Conservation (phyloP, 2,888 invertebrate species). For the Cyclophora punctaria region DNA sequence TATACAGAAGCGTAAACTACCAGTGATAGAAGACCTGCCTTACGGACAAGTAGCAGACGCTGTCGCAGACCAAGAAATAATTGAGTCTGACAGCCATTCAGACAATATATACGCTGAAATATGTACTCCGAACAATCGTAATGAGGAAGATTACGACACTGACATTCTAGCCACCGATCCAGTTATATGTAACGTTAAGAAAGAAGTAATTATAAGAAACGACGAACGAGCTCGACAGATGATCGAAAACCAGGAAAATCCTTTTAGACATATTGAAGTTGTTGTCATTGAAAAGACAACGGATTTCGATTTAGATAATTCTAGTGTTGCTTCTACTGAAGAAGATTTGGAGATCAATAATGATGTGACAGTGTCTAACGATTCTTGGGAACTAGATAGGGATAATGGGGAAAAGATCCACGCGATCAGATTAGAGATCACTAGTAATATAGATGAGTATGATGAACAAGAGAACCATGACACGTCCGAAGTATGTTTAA, state of each 20-base stretch:
- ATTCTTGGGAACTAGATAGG: slow-evolving; percentile 66
- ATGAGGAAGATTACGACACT: slow-evolving; percentile 64
- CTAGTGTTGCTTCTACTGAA: slow-evolving; percentile 61
- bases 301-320: slow-evolving; percentile 64
- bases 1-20: slow-evolving; percentile 69
- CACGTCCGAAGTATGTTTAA: slow-evolving; percentile 48
- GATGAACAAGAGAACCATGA: slow-evolving; percentile 47
- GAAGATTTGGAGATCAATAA: slow-evolving; percentile 60
- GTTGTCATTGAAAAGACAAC: slow-evolving; percentile 71
- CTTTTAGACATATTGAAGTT: slow-evolving; percentile 70
- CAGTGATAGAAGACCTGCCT: slow-evolving; percentile 79
- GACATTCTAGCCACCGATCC: slow-evolving; percentile 65
- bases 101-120: slow-evolving; percentile 84
- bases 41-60: slow-evolving; percentile 83
- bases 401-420: slow-evolving; percentile 56
- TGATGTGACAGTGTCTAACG: slow-evolving; percentile 57
- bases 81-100: slow-evolving; percentile 57
- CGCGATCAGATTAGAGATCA: slow-evolving; percentile 69
- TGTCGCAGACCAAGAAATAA: slow-evolving; percentile 63
- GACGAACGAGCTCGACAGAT: slow-evolving; percentile 64
- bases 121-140: slow-evolving; percentile 62
- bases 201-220: slow-evolving; percentile 64
- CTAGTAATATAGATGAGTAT: slow-evolving; percentile 65
- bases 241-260: slow-evolving; percentile 63
- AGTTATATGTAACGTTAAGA: slow-evolving; percentile 68